Evolutionary conservation across 1,140 invertebrate genomes (phyloP).

Genomic region (Euura lappo): DNA sequence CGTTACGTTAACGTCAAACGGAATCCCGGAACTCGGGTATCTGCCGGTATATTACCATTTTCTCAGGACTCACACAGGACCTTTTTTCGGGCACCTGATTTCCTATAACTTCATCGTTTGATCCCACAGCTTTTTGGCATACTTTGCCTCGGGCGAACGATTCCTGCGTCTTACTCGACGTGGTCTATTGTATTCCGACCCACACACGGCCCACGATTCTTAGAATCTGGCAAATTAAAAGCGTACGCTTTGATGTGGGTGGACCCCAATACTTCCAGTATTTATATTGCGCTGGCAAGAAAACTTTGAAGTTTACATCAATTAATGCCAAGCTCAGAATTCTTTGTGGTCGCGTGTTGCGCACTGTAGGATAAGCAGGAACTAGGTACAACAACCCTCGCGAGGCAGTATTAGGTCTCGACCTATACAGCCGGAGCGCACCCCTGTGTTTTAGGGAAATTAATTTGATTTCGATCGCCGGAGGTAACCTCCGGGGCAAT

Average conservation of each 20-base stretch:
- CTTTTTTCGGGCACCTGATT: neutral
- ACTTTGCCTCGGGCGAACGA: neutral
- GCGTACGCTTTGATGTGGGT: neutral
- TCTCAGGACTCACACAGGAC: too few relatives aligned
- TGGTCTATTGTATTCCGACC: neutral
- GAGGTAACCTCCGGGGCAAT: neutral
- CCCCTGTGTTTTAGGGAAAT: conserved; percentile 3
- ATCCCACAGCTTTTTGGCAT: neutral
- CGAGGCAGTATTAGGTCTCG: neutral
- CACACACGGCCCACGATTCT: neutral
- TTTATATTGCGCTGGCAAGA: neutral
- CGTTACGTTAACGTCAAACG: too few relatives aligned
- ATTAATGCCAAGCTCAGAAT: neutral
- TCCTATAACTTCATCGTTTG: neutral
- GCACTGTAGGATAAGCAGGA: neutral
- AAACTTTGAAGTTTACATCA: neutral
- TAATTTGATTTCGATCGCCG: conserved; percentile 8
- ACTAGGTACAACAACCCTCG: neutral
- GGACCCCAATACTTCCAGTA: neutral
- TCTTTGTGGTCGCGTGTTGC: neutral
- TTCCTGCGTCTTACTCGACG: neutral
- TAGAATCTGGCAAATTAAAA: neutral
- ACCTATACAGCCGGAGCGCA: neutral
- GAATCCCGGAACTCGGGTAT: too few relatives aligned
- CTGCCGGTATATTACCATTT: too few relatives aligned